Base-by-base conservation (phyloP, 2,113 vertebrate genomes). In the Miniopterus natalensis region DNA sequence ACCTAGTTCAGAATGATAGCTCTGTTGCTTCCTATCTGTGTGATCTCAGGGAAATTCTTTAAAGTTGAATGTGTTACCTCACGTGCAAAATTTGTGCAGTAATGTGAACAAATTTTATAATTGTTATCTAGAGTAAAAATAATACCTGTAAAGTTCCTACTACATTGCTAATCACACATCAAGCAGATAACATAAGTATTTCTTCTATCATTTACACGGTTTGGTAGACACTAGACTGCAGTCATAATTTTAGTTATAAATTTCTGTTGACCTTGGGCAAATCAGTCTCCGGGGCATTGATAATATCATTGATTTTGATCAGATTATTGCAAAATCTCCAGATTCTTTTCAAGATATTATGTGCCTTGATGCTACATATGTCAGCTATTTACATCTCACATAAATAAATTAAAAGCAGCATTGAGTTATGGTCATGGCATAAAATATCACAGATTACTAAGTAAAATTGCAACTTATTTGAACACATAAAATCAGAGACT, bases 1-100 rank as follows among this genome's bases (percentile, higher is more conserved):
- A 86, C 29, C 15, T 88, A 85, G 12, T 57, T 90, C 68, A 57
- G 31, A 95, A 77, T 42, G 61, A 68, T 55, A 17, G 15, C 0
- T 88, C 6, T 73, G 14, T 31, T 61, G 18, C 4, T 80, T 73
- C 61, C 10, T 79, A 17, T 79, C 3, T 27, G 0, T 51, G 20
- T 83, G 8, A 70, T 13, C 42, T 90, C 17, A 70, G 18, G 10
- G 51, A 61, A 75, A 61, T 66, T 93, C 47, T 94, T 36, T 89
- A 87, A 93, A 86, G 75, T 29, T 59, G 17, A 93, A 84, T 77
- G 5, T 90, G 18, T 85, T 95, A 71, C n/a, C 42, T 97, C 53
- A 49, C 79, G 47, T 80, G 65, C 31, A 61, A 71, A 85, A 94
- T 92, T 63, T 15, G 23, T 42, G 0, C 63, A 42, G 88, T 90